A percentile compares a stretch with the other conserved stretches of the same genome.
phyloP scores from a whole-genome alignment of 2,888 invertebrate species.

The Oxycera nigricornis region DNA sequence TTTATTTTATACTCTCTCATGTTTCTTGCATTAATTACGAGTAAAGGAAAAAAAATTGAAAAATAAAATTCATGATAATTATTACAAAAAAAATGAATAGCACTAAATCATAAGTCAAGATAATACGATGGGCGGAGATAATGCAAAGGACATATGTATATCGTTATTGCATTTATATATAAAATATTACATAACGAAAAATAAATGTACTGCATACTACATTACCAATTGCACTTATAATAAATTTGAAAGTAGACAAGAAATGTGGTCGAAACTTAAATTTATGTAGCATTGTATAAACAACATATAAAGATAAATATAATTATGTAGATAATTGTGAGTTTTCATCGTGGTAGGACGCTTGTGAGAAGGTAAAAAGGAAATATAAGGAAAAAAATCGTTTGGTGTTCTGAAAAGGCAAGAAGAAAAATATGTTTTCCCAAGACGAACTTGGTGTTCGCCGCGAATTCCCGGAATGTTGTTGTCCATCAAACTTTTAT shows the following conservation, averaged over 20 bases:
- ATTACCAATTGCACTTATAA: constrained; percentile 39
- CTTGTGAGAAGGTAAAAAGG: too few species aligned
- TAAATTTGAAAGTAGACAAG: constrained; percentile 27
- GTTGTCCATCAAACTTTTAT: too few species aligned
- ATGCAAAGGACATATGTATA: constrained; percentile 28
- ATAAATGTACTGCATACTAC: constrained; percentile 33
- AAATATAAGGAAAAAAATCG: too few species aligned
- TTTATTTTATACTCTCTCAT: constrained; percentile 31
- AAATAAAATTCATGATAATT: constrained; percentile 27
- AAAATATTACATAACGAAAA: constrained; percentile 33
- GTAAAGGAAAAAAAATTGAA: constrained; percentile 13
- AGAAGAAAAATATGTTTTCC: too few species aligned
- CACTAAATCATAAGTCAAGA: background rate
- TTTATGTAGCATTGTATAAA: constrained; percentile 47
- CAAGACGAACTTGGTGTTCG: too few species aligned
- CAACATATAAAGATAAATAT: constrained; percentile 44
- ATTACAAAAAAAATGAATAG: constrained; percentile 14
- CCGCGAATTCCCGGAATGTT: too few species aligned
- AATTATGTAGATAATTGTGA: constrained; percentile 46
- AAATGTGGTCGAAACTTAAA: constrained; percentile 44
- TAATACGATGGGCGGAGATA: constrained; percentile 3
- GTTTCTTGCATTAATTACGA: constrained; percentile 31
- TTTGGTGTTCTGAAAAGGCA: too few species aligned
- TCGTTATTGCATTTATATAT: constrained; percentile 42
- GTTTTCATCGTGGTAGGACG: too few species aligned